phyloP scores from a whole-genome alignment of 2,888 invertebrate species.

The Cinara cedri region DNA sequence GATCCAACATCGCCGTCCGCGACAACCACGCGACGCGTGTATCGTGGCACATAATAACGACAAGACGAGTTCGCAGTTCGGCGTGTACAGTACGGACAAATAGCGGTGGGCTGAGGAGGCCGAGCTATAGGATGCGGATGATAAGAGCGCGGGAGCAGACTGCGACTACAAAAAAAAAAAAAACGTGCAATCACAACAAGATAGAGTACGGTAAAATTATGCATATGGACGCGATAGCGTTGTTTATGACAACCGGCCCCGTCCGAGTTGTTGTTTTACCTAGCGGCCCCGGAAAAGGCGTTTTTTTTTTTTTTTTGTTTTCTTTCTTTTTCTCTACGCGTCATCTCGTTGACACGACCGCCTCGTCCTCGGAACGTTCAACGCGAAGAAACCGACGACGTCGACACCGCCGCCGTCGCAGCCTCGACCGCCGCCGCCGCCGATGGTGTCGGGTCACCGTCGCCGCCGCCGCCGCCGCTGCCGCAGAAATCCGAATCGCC shows the following conservation, averaged over 20 bases:
- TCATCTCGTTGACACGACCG: no score
- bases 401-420: neutral
- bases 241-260: neutral
- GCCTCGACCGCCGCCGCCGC: neutral
- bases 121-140: neutral
- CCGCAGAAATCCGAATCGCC: conserved; percentile 11
- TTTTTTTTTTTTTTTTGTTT: neutral
- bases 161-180: neutral
- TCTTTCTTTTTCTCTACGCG: no score
- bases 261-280: conserved; percentile 14
- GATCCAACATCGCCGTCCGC: no score
- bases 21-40: no score
- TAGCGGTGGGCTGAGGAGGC: neutral
- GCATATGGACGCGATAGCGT: no score
- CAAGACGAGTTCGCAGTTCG: no score
- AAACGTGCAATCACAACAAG: conserved; percentile 32
- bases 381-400: neutral
- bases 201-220: no score
- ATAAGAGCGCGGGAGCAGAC: no score
- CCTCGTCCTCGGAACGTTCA: neutral
- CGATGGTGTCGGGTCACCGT: neutral
- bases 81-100: no score
- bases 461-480: neutral
- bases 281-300: conserved; percentile 3
- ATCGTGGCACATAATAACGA: no score